Percentiles rank a stretch among this genome's conserved stretches.
phyloP scores from a whole-genome alignment of 2,888 invertebrate genomes.

The Nomada flava region DNA sequence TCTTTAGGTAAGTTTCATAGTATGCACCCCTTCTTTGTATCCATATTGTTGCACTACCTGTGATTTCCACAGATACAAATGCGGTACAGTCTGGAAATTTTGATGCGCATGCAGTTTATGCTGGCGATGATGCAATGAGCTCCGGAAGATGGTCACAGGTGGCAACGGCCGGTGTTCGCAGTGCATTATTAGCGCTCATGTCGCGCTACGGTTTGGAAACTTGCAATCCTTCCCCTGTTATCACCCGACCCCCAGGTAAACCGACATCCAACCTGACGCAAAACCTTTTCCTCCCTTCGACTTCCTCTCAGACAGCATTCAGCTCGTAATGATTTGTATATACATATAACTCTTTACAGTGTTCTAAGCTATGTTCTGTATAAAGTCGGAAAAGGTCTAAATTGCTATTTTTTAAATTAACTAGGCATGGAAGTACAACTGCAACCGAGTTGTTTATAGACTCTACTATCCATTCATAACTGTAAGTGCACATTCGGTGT shows the following conservation, averaged over 20 bases:
- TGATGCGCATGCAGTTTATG: constrained; percentile 84
- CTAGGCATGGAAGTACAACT: constrained; percentile 59
- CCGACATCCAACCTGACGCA: constrained; percentile 77
- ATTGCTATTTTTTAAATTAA: constrained; percentile 70
- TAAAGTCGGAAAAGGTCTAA: constrained; percentile 62
- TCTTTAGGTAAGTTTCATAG: constrained; percentile 71
- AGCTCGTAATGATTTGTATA: constrained; percentile 74
- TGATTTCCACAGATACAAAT: constrained; percentile 65
- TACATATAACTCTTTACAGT: constrained; percentile 57
- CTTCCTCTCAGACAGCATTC: constrained; percentile 79
- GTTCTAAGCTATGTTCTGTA: constrained; percentile 59
- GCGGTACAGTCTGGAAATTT: constrained; percentile 78
- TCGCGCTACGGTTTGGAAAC: constrained; percentile 84
- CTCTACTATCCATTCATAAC: constrained; percentile 59
- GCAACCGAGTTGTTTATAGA: constrained; percentile 64
- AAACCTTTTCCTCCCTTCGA: constrained; percentile 79
- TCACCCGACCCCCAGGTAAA: constrained; percentile 81
- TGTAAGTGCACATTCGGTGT: constrained; percentile 66
- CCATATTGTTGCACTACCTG: not conserved
- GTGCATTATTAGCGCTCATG: constrained; percentile 85
- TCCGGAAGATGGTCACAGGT: constrained; percentile 81
- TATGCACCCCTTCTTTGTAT: not conserved
- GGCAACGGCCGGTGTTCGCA: constrained; percentile 85
- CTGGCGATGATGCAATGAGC: constrained; percentile 84
- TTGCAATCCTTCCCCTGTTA: constrained; percentile 80